phyloP scores from a whole-genome alignment of 2,888 invertebrate species.

The Mayetiola destructor region DNA sequence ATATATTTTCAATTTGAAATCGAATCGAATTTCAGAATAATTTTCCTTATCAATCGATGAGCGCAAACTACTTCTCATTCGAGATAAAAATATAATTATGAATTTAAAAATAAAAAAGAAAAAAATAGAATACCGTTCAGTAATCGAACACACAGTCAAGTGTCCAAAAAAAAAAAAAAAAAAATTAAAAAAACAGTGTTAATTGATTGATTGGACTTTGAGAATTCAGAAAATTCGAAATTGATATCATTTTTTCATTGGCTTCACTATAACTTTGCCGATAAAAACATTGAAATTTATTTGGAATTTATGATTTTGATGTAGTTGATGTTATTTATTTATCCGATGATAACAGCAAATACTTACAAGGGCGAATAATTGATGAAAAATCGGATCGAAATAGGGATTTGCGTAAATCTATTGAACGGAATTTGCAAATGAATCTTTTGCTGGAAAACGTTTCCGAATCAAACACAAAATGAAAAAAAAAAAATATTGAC shows the following conservation, averaged over 20 bases:
- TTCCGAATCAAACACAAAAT: too few relatives aligned
- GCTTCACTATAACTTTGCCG: neutral
- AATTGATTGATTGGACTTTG: neutral
- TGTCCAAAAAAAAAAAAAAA: neutral
- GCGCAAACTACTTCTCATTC: too few relatives aligned
- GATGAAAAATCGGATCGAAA: neutral
- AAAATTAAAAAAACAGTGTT: neutral
- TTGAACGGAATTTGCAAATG: neutral
- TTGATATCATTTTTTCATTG: neutral
- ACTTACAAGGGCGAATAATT: neutral
- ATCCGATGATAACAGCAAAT: neutral
- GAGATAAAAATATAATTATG: neutral
- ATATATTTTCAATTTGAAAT: neutral
- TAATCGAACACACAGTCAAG: neutral
- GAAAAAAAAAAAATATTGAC: too few relatives aligned
- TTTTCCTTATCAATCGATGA: too few relatives aligned
- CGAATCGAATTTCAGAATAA: too few relatives aligned
- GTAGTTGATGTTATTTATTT: neutral
- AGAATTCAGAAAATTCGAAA: neutral
- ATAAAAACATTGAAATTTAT: neutral
- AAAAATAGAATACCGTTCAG: neutral
- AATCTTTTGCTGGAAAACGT: too few relatives aligned
- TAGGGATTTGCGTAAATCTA: neutral
- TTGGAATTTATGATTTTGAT: neutral
- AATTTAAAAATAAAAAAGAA: neutral